Evolutionary conservation across 2,888 invertebrate genomes (phyloP).

Genomic region (Microplitis manilae): DNA sequence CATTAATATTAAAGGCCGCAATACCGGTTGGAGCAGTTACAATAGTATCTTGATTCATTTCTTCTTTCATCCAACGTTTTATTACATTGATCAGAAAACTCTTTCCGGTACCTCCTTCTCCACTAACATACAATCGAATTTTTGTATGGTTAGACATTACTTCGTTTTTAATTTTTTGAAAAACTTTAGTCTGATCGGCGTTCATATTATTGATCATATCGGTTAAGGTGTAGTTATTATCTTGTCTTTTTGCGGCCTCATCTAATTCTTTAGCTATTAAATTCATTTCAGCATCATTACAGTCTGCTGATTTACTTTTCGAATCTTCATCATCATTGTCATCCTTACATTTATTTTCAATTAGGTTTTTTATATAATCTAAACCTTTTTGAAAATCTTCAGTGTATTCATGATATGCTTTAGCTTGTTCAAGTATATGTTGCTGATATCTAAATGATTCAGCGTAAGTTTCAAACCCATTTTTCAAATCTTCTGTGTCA

Average conservation of each 20-base stretch:
- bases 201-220: constrained; percentile 53
- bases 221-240: not conserved
- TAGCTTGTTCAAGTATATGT: no score
- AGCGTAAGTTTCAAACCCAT: not conserved
- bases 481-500: constrained; percentile 46
- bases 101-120: constrained; percentile 26
- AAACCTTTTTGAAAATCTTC: no score
- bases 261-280: constrained; percentile 17
- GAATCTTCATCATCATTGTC: not conserved
- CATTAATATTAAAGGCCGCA: constrained; percentile 39
- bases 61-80: constrained; percentile 14
- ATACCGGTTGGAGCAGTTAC: constrained; percentile 17
- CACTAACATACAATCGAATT: constrained; percentile 27
- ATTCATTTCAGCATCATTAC: not conserved
- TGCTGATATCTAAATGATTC: no score
- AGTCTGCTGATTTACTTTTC: not conserved
- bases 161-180: constrained; percentile 49
- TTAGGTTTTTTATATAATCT: no score
- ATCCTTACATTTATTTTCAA: not conserved
- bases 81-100: constrained; percentile 27
- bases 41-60: constrained; percentile 31
- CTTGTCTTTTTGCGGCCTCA: not conserved
- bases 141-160: constrained; percentile 36
- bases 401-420: no score
- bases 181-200: constrained; percentile 56